phyloP scores from a whole-genome alignment of 2,797 vertebrate species.

The Percopsis omiscomaycus region DNA sequence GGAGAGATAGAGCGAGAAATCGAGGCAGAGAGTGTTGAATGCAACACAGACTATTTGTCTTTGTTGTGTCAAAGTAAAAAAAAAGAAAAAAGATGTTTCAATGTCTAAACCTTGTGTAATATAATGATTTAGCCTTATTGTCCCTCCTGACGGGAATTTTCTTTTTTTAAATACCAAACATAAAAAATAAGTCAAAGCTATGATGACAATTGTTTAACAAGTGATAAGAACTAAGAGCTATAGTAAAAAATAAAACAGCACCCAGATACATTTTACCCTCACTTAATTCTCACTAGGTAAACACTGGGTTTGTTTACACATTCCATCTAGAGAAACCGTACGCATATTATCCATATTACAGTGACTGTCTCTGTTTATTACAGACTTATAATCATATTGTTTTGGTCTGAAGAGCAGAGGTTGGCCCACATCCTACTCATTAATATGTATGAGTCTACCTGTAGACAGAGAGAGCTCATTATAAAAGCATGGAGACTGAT shows the following conservation, averaged over 20 bases:
- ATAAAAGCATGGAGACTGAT: neutral
- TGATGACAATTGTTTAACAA: no score
- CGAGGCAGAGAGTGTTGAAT: neutral
- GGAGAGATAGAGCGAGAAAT: constrained; percentile 1
- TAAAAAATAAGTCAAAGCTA: no score
- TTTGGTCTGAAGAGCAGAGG: neutral
- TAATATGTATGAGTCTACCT: constrained; percentile 16
- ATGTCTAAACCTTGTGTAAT: no score
- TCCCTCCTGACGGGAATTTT: no score
- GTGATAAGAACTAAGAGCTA: no score
- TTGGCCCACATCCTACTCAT: constrained; percentile 17
- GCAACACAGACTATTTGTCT: constrained; percentile 3
- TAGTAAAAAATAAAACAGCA: no score
- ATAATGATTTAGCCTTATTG: no score
- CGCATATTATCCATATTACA: constrained; percentile 4
- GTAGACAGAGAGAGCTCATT: constrained; percentile 17
- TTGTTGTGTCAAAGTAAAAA: constrained; percentile 5
- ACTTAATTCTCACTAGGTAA: neutral
- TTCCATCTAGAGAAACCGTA: neutral
- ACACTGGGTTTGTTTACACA: neutral
- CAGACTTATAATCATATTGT: constrained; percentile 1
- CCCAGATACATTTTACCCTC: no score
- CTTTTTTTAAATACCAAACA: no score
- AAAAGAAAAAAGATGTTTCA: no score
- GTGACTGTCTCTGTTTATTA: constrained; percentile 13